Base-by-base conservation (phyloP, 2,888 invertebrate genomes). In the Platycnemis pennipes region DNA sequence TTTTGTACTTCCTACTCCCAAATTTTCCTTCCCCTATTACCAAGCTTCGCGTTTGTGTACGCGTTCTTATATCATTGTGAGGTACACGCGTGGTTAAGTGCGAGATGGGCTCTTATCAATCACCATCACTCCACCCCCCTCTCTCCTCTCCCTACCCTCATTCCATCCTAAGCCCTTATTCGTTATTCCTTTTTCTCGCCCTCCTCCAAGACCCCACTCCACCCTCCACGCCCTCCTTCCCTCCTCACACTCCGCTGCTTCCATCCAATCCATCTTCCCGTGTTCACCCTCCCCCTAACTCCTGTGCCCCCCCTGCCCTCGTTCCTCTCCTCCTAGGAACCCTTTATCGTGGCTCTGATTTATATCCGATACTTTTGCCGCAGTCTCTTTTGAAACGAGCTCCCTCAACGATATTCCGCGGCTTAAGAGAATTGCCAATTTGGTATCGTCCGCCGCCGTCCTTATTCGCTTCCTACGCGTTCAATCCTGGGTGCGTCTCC, bases 351-450 rank as follows among this genome's bases (percentile, higher is more conserved):
- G 77, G 26, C 26, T 26, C 77, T 77, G 77, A 77, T 77, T 77
- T 77, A 77, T 77, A 77, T 77, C 77, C 77, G 77, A 77, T 77
- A 77, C 77, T 77, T 77, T 77, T 77, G 77, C 77, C 77, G 31
- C 77, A 77, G 77, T 77, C 77, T 77, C 77, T 37, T 77, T 77
- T 37, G 77, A 77, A 77, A 77, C 77, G 77, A 77, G 77, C 37
- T 77, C 77, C 77, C 37, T 77, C 77, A 77, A 77, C 77, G 77
- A 77, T 77, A 77, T 77, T 77, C 77, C 77, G 77, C 77, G 77
- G 77, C 77, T 77, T 77, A 77, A 77, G 77, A 77, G 77, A 77
- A 77, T 77, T 77, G 77, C 77, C 77, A 77, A 77, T 77, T 77
- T 77, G 77, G 77, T 77, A 77, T 77, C 77, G 77, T 77, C 77